Base-by-base conservation (phyloP, 2,797 vertebrate species). In the Macropodus opercularis region DNA sequence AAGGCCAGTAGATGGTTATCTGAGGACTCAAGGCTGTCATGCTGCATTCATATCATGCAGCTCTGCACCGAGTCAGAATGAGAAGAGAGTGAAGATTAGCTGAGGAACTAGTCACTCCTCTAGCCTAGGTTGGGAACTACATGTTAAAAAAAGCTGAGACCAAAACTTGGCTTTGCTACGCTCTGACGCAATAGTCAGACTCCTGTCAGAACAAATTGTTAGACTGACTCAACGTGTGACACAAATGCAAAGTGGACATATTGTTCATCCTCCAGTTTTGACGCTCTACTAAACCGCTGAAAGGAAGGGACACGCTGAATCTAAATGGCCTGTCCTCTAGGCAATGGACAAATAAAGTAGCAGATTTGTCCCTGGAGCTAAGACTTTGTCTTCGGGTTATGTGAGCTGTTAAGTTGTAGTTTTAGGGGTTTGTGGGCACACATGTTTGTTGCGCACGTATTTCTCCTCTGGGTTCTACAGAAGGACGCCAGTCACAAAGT, bases 1-100 rank as follows among this genome's bases (percentile, higher is more conserved):
- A 53, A 63, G 65, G 58, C 56, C 57, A 62, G 31, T 69, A 79
- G 73, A 72, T 87, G 82, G 69, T 79, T 82, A 75, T 83, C 60
- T 36, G 47, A 62, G 73, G 70, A 47, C 60, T 63, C 17, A 40
- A 57, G 63, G 8, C 34, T 46, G 54, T 55, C 72, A 54, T 27
- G 79, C 65, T 68, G 58, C 56, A 71, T 84, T 83, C 85, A 75
- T 72, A 75, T 48, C 43, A 50, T 49, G 38, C 34, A 44, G 61
- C 44, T 77, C 11, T 51, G 61, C 52, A 51, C 31, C 52, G 26
- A 43, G 48, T 77, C 75, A 56, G 15, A 63, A 43, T 48, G 40
- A 58, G 62, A 51, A 49, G 48, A 63, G 50, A 56, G 52, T 11
- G 39, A 55, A 63, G 35, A 76, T 52, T 62, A 74, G 41, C 44